A percentile compares a stretch with the other conserved stretches of the same genome.
phyloP scores from a whole-genome alignment of 2,888 invertebrate species.

The Galeruca laticollis region DNA sequence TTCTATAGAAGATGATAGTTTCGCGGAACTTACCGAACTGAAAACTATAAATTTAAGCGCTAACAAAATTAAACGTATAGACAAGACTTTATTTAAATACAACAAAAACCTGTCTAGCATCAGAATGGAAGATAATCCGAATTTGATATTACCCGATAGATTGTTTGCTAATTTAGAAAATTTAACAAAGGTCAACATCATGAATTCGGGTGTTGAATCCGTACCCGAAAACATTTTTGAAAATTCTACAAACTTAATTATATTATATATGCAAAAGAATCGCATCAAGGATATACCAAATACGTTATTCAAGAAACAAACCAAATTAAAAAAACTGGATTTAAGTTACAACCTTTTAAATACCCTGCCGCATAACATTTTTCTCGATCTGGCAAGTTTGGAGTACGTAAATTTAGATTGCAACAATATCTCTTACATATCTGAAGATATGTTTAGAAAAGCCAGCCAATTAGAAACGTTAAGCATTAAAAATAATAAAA shows the following conservation, averaged over 20 bases:
- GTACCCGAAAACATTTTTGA: conserved; percentile 76
- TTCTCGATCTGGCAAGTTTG: conserved; percentile 64
- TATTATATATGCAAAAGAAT: conserved; percentile 75
- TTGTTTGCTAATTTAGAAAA: conserved; percentile 70
- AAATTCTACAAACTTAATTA: conserved; percentile 71
- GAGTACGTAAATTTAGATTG: conserved; percentile 43
- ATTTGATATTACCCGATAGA: conserved; percentile 47
- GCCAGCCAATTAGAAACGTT: conserved; percentile 37
- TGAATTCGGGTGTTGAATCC: conserved; percentile 64
- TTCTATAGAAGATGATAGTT: conserved; percentile 73
- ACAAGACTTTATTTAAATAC: conserved; percentile 72
- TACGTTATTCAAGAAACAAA: conserved; percentile 74
- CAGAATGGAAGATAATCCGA: conserved; percentile 65
- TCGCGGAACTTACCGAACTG: conserved; percentile 60
- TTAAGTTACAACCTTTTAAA: conserved; percentile 76
- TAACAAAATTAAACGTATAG: conserved; percentile 69
- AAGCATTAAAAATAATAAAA: conserved; percentile 73
- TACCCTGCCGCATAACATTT: conserved; percentile 72
- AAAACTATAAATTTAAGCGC: conserved; percentile 49
- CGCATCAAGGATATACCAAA: conserved; percentile 64
- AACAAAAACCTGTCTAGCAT: conserved; percentile 71
- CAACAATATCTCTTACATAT: conserved; percentile 40
- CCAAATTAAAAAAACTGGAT: conserved; percentile 75
- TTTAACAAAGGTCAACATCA: conserved; percentile 49
- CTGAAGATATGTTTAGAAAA: conserved; percentile 36